Evolutionary conservation across 2,797 vertebrate genomes (phyloP).

Genomic region (Graptemys geographica): DNA sequence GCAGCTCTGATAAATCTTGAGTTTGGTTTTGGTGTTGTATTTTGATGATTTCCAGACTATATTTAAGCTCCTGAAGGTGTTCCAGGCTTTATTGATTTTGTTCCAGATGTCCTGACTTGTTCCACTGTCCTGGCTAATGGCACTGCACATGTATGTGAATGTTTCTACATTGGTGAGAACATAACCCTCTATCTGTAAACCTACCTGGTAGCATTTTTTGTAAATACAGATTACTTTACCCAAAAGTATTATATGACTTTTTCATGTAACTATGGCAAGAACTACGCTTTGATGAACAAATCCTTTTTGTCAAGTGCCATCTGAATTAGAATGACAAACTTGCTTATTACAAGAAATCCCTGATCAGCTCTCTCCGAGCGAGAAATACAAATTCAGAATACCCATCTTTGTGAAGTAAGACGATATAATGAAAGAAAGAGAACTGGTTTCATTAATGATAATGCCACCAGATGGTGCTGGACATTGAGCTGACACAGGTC

Average conservation of each 20-base stretch:
- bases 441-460: constrained; percentile 13
- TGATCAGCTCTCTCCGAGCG: neutral
- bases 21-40: too few species aligned
- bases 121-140: too few species aligned
- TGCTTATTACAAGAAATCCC: neutral
- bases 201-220: neutral
- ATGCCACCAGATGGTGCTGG: constrained; percentile 66
- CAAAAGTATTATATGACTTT: neutral
- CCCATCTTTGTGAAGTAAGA: neutral
- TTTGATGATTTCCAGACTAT: too few species aligned
- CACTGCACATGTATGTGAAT: too few species aligned
- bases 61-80: too few species aligned
- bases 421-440: constrained; percentile 2
- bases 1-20: too few species aligned
- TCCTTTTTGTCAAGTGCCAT: neutral
- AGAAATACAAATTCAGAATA: neutral
- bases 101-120: too few species aligned
- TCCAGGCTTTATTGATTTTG: too few species aligned
- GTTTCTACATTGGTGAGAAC: too few species aligned
- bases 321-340: rapidly evolving
- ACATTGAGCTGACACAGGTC: neutral
- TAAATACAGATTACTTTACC: neutral
- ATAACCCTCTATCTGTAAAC: too few species aligned
- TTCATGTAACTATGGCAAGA: neutral
- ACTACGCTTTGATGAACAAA: neutral